These are phyloP conservation scores for Jacana jacana DNA, from an alignment of 2,113 vertebrate species.

Conservation along the genomic window DNA sequence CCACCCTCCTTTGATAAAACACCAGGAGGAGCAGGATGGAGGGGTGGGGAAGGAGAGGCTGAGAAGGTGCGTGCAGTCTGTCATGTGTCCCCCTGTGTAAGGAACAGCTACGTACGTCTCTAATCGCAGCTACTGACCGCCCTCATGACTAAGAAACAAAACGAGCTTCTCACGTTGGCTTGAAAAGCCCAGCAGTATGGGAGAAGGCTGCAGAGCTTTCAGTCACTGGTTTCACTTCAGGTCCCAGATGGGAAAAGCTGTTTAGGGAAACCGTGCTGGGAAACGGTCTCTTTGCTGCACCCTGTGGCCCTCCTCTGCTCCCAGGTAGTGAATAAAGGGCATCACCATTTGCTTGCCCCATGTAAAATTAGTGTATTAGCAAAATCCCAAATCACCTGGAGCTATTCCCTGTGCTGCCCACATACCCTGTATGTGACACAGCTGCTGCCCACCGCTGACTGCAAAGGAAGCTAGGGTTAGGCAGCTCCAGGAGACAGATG, in stretches of 20 bases:
- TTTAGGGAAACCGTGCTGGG: background rate
- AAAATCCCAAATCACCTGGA: background rate
- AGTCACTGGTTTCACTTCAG: background rate
- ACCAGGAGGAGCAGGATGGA: constrained; percentile 28
- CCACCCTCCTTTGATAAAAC: constrained; percentile 11
- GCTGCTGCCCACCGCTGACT: background rate
- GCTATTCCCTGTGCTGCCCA: background rate
- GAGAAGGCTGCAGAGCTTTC: background rate
- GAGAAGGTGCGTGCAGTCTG: background rate
- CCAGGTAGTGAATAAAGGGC: background rate
- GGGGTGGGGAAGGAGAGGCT: background rate
- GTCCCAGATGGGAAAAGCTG: background rate
- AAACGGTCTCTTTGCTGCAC: background rate
- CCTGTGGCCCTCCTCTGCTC: background rate
- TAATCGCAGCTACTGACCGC: background rate
- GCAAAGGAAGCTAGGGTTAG: background rate
- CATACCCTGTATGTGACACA: background rate
- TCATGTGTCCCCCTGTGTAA: background rate
- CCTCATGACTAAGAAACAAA: background rate
- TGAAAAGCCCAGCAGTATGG: background rate
- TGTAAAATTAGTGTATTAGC: background rate
- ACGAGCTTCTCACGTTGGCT: background rate
- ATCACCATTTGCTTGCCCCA: background rate
- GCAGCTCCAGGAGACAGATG: background rate
- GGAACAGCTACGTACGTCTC: background rate